Evolutionary conservation across 2,888 invertebrate species (phyloP).

Genomic region (Tridacna gigas): DNA sequence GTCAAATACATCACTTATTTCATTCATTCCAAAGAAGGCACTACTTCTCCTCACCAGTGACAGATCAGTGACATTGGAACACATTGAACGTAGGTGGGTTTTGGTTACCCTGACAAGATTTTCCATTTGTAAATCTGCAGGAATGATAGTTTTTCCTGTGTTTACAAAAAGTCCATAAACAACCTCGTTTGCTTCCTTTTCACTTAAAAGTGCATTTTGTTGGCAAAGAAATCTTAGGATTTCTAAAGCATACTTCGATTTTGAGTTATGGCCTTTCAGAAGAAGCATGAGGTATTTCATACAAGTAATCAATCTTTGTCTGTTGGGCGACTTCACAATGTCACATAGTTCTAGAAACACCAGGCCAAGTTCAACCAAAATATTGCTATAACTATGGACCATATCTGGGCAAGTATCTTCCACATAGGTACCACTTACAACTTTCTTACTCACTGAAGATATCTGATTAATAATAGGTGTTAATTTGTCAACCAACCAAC

Average conservation of each 20-base stretch:
- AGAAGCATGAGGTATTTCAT: constrained; percentile 17
- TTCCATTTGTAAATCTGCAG: constrained; percentile 27
- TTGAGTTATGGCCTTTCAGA: constrained; percentile 4
- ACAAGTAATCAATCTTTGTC: constrained; percentile 2
- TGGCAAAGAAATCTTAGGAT: constrained; percentile 13
- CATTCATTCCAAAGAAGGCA: constrained; percentile 21
- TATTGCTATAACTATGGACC: constrained; percentile 1
- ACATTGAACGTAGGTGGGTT: constrained; percentile 8
- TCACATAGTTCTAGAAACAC: constrained; percentile 25
- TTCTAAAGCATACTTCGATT: constrained; percentile 21
- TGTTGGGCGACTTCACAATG: constrained; percentile 1
- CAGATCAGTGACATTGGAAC: constrained; percentile 13
- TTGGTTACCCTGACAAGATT: constrained; percentile 11
- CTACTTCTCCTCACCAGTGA: constrained; percentile 14
- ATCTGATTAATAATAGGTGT: constrained; percentile 3
- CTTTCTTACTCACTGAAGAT: constrained; percentile 1
- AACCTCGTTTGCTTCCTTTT: background rate
- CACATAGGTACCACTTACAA: background rate
- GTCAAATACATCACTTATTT: background rate
- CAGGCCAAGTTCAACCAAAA: constrained; percentile 12
- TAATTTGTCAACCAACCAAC: background rate
- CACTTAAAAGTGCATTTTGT: constrained; percentile 14
- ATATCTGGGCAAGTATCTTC: constrained; percentile 8
- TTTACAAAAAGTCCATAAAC: constrained; percentile 27
- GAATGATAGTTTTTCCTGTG: constrained; percentile 23